Evolutionary conservation across 2,113 vertebrate species (phyloP).

Genomic region (Salminus brasiliensis): DNA sequence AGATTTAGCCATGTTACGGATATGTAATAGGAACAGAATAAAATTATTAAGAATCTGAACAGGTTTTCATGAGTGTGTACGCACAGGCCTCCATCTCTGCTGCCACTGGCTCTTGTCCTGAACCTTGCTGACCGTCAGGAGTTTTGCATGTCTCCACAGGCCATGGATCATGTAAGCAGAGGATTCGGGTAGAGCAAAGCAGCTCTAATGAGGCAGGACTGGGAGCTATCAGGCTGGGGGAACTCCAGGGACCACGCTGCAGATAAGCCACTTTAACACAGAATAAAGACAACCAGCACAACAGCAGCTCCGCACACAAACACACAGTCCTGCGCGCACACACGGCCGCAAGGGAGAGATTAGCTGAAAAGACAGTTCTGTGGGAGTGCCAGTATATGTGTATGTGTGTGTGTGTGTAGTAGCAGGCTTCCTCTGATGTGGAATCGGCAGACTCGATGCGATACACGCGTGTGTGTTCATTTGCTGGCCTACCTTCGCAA

Average conservation of each 20-base stretch:
- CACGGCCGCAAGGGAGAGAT: not conserved
- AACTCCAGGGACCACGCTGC: not conserved
- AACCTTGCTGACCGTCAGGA: not conserved
- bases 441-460: slow-evolving; percentile 9
- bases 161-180: not conserved
- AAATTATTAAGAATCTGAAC: too few relatives aligned
- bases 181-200: not conserved
- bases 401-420: not conserved
- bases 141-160: not conserved
- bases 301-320: slow-evolving; percentile 6
- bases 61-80: too few relatives aligned
- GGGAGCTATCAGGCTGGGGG: not conserved
- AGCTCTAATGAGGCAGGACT: slow-evolving; percentile 17
- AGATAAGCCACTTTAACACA: slow-evolving; percentile 18
- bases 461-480: slow-evolving; percentile 23
- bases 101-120: too few relatives aligned
- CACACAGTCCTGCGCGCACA: not conserved
- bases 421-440: slow-evolving; percentile 1
- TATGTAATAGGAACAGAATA: too few relatives aligned
- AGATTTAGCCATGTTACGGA: too few relatives aligned
- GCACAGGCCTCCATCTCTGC: too few relatives aligned
- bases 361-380: not conserved
- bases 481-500: slow-evolving; percentile 40
- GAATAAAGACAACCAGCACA: slow-evolving; percentile 18
- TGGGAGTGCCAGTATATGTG: not conserved